Base-by-base conservation (phyloP, 2,113 vertebrate genomes). In the Xyrauchen texanus region DNA sequence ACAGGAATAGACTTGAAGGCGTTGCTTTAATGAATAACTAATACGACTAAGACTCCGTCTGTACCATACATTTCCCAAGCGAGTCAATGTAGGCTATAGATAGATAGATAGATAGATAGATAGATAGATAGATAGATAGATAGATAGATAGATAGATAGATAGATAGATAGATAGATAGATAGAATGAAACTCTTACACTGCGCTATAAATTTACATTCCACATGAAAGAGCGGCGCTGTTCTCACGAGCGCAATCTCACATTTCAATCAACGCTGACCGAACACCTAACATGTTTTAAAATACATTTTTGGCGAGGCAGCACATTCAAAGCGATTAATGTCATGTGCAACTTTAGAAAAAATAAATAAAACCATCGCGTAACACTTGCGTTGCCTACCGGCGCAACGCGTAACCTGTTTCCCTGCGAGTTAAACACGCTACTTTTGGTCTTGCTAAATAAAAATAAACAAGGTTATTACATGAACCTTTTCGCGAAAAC, bases 51-150 rank as follows among this genome's bases (percentile, higher is more conserved):
- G 21, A 34, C 21, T 34, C 21, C 21, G 47, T 8, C 6, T 49
- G 47, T 49, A 6, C 2, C 6, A 49, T 49, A 49, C 4, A 49
- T 7, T 49, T 7, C 6, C 47, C 47, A 49, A 49, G 7, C 5
- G 7, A 49, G 47, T 49, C 6, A 49, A 49, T 49, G 47, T 49
- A 49, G 47, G 6, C 47, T 49, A 49, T 0, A 7, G 0, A 13
- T 15, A 55, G 70, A 61, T 10, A 61, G 8, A 12, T 5, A 81
- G 42, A 74, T 13, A 71, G 71, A 75, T 6, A 52, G 65, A 49
- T 6, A 66, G 61, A 16, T 2, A 80, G 52, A 68, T 6, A 53
- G 62, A 67, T 4, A 80, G 70, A 74, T 16, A 44, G 34, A 68
- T 12, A 5, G 52, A 42, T 42, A 71, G 11, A 55, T 55, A 55